A percentile compares a stretch with the other conserved stretches of the same genome.
These are phyloP conservation scores for Artemisiospiza belli DNA, from an alignment of 2,113 vertebrate genomes.

Conservation along the genomic window DNA sequence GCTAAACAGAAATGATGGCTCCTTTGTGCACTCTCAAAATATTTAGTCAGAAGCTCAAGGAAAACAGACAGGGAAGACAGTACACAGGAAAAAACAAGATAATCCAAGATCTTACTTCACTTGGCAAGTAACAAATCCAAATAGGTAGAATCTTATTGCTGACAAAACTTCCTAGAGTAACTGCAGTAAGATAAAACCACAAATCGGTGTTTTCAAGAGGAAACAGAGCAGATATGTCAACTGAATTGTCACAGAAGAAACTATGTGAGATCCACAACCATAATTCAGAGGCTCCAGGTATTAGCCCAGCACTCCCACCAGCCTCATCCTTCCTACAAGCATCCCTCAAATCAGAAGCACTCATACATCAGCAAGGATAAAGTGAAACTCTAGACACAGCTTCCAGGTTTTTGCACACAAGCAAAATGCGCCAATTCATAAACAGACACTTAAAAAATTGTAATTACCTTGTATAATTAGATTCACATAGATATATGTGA, in stretches of 20 bases:
- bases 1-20: neutral
- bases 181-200: neutral
- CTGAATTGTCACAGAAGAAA: neutral
- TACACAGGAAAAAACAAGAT: neutral
- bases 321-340: neutral
- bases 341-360: neutral
- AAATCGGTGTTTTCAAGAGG: neutral
- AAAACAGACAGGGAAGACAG: neutral
- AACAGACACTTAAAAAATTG: neutral
- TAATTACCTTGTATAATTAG: neutral
- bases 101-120: slow-evolving; percentile 11
- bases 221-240: neutral
- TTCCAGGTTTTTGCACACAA: neutral
- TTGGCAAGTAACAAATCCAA: slow-evolving; percentile 7
- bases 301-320: neutral
- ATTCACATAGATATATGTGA: neutral
- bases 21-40: neutral
- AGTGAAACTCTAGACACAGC: neutral
- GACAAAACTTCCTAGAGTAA: neutral
- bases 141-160: neutral
- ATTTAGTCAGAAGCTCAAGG: neutral
- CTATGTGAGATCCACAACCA: neutral
- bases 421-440: neutral
- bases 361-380: neutral
- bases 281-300: neutral